phyloP scores from a whole-genome alignment of 2,113 vertebrate species.

The Choloepus hoffmanni region DNA sequence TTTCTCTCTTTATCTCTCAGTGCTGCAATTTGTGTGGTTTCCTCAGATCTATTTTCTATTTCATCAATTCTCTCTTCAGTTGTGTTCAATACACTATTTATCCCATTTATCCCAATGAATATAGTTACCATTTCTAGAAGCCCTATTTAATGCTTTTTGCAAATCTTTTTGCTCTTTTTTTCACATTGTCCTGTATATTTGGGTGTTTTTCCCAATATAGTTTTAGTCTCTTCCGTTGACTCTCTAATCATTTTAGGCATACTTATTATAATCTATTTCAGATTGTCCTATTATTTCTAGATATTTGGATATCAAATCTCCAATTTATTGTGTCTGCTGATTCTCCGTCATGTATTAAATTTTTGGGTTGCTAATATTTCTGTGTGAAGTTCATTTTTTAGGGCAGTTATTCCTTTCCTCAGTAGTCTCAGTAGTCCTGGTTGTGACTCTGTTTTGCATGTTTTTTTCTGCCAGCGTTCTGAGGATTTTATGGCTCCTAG shows the following conservation, averaged over 20 bases:
- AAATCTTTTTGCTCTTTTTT: neutral
- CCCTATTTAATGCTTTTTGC: neutral
- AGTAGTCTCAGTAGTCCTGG: neutral
- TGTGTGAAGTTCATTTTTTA: conserved; percentile 27
- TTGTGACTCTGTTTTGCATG: neutral
- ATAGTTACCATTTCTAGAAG: neutral
- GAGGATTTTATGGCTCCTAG: neutral
- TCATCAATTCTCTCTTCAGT: neutral
- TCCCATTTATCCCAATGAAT: neutral
- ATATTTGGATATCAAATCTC: neutral
- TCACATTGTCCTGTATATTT: neutral
- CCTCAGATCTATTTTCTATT: neutral
- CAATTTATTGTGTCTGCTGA: conserved; percentile 4
- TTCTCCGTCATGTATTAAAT: conserved; percentile 19
- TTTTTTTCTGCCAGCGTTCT: neutral
- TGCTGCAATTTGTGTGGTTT: neutral
- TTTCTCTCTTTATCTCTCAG: conserved; percentile 15
- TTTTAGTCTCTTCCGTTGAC: conserved; percentile 38
- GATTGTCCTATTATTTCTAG: neutral
- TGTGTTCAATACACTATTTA: neutral
- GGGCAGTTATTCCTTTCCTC: neutral
- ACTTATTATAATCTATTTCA: conserved; percentile 47
- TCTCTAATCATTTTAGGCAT: conserved; percentile 30
- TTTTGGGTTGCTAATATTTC: conserved; percentile 31
- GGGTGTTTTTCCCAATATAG: too few species aligned